Base-by-base conservation (phyloP, 1,140 invertebrate species). In the Choristoneura fumiferana region DNA sequence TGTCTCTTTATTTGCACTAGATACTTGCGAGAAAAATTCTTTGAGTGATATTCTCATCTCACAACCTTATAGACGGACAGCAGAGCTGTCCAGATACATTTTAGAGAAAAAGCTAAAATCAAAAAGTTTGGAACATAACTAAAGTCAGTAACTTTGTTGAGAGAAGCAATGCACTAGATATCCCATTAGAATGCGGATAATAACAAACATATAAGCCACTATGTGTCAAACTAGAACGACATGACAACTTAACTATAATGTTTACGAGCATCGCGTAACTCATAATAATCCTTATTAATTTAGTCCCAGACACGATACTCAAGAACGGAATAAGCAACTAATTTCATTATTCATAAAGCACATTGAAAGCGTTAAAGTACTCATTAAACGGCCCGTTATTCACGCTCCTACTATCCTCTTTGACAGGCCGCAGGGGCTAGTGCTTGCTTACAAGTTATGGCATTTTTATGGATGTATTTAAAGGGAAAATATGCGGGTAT, bases 281-380 rank as follows among this genome's bases (percentile, higher is more conserved):
- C 76, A 81, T 74, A 78, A 81, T 77, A 78, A 81, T 77, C 65
- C 77, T 82, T 84, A 88, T 86, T 88, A 88, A 49, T 49, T 49
- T 33, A 84, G 73, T 80, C 71, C 69, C 67, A 71, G 76, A 72
- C 77, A 80, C 78, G 79, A 77, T 83, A 78, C 78, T 87, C 75
- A 78, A 84, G 78, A 86, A 85, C 80, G 85, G 75, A 84, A 84
- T 84, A 80, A 88, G 80, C 81, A 86, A 81, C 85, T 88, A 88
- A 88, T 88, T 88, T 88, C 79, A 84, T 88, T 88, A 88, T 88
- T 86, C 85, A 88, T 86, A 88, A 85, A 88, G 85, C 82, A 88
- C 80, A 88, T 88, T 87, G 79, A 74, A 85, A 81, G 81, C 82
- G 85, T 83, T 85, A 88, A 87, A 80, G 84, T 77, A 84, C 76